Evolutionary conservation across 2,888 invertebrate species (phyloP).

Genomic region (Microchrysa polita): DNA sequence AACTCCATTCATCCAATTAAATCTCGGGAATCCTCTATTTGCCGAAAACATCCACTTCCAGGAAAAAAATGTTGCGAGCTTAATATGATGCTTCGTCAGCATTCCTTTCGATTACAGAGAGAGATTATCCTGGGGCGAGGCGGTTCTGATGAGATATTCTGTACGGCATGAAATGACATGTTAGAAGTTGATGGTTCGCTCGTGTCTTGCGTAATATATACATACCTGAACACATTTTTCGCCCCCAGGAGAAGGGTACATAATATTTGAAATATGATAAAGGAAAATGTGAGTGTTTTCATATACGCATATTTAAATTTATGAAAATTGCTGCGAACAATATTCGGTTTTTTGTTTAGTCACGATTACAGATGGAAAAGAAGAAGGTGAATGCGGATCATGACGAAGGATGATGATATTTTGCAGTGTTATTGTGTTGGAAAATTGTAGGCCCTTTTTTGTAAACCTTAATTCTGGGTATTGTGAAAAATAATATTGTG

Average conservation of each 20-base stretch:
- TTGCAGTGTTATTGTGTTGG: no score
- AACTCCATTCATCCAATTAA: not conserved
- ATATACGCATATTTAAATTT: not conserved
- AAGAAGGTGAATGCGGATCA: no score
- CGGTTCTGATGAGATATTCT: no score
- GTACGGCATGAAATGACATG: not conserved
- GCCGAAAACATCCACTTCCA: not conserved
- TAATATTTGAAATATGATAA: constrained; percentile 6
- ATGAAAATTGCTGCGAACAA: not conserved
- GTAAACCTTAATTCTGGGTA: no score
- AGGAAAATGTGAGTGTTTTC: not conserved
- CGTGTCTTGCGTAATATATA: not conserved
- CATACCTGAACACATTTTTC: no score
- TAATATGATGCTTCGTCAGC: constrained; percentile 8
- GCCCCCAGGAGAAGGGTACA: not conserved
- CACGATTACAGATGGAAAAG: no score
- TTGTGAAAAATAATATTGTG: no score
- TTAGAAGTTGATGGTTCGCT: not conserved
- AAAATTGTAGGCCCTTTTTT: no score
- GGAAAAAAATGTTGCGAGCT: constrained; percentile 1
- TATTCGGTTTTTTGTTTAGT: no score
- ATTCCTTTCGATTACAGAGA: no score
- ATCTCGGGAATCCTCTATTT: not conserved
- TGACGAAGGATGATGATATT: no score
- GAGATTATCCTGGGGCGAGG: not conserved